Base-by-base conservation (phyloP, 1,140 invertebrate species). In the Bombus waltoni region DNA sequence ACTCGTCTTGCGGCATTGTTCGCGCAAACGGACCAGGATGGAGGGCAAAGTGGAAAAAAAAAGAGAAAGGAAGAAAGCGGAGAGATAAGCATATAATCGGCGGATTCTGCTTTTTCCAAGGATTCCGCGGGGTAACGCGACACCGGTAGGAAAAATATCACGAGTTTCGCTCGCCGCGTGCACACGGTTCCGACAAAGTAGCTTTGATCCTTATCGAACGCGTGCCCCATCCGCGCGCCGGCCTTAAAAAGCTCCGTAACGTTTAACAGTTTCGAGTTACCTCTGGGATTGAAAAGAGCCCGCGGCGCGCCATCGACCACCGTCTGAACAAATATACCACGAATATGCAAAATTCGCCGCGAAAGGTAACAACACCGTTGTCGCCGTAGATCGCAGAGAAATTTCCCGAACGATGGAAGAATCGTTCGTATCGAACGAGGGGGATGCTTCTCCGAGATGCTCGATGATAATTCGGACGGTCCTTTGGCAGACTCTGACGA, bases 251-350 rank as follows among this genome's bases (percentile, higher is more conserved):
- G 77, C 68, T 40, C 28, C 44, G 76, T 47, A 47, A 72, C 40
- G 76, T 72, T 85, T 40, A 80, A 10, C 83, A 85, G 83, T 85
- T 65, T 85, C 83, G 83, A 53, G 83, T 85, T 85, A 85, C 83
- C 53, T 72, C 71, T n/a, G 22, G 10, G 44, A 77, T 35, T 77
- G 53, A 47, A 84, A 84, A 68, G 53, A 40, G 66, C 68, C 76
- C 82, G 82, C 72, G 81, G 59, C 81, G 10, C 62, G 44, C 11
- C 32, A 83, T 83, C 82, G 74, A 59, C 22, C 78, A 38, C 74
- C 32, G 44, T 35, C 66, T 57, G 59, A 78, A 22, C 75, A 84
- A 84, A 84, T 79, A 83, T 25, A 40, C 25, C 74, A n/a, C 25
- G 18, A 59, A 78, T 65, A 40, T 59, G 11, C 70, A n/a, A 5